Percentiles rank a stretch among this genome's conserved stretches.
Evolutionary conservation across 2,113 vertebrate species (phyloP).

Genomic region (Accipiter virgatus): DNA sequence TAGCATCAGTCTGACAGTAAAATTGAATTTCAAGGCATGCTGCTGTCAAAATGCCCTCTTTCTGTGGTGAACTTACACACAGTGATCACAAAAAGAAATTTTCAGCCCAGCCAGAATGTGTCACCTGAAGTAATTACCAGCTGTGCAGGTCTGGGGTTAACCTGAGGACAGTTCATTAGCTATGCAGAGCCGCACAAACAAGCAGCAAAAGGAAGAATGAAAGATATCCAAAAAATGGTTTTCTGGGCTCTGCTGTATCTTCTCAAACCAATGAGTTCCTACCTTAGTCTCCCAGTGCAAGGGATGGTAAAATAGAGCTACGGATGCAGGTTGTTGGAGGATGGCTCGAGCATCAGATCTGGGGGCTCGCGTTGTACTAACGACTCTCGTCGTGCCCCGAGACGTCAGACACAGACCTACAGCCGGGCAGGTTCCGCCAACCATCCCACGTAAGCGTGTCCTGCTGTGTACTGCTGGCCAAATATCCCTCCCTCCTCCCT

Average conservation of each 20-base stretch:
- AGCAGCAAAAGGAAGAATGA: neutral
- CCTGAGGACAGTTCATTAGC: neutral
- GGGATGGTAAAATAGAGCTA: neutral
- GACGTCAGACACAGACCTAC: neutral
- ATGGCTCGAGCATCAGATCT: neutral
- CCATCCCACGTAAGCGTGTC: fast-evolving
- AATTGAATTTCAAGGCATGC: neutral
- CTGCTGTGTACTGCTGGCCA: neutral
- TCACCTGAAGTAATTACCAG: neutral
- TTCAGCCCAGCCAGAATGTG: neutral
- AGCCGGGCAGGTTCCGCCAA: neutral
- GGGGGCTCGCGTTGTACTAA: too few relatives aligned
- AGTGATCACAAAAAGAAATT: neutral
- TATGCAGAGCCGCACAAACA: neutral
- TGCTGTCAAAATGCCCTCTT: neutral
- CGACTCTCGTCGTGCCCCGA: too few relatives aligned
- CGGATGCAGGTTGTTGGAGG: neutral
- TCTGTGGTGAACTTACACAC: neutral
- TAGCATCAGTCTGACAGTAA: neutral
- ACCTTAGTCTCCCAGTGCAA: too few relatives aligned
- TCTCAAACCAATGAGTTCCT: neutral
- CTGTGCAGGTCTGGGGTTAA: neutral
- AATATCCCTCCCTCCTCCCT: neutral
- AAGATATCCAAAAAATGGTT: neutral
- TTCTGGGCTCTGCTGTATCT: neutral